A percentile compares a stretch with the other conserved stretches of the same genome.
Evolutionary conservation across 2,888 invertebrate genomes (phyloP).

Genomic region (Eilema depressum): DNA sequence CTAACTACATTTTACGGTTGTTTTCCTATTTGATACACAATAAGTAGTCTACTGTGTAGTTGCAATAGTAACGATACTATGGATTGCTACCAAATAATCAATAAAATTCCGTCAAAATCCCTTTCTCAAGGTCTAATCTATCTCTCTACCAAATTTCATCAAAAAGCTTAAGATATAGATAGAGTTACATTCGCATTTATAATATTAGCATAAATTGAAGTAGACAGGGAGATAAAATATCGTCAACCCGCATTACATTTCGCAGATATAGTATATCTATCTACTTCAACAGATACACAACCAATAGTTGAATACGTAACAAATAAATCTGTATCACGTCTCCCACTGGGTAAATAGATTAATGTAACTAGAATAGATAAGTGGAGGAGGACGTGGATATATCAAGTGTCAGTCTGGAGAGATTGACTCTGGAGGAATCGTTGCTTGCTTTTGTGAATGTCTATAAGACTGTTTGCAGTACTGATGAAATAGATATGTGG

Average conservation of each 20-base stretch:
- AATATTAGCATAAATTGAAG: no score
- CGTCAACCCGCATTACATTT: no score
- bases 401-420: constrained; percentile 31
- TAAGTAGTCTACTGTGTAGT: neutral
- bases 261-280: neutral
- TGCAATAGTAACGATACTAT: neutral
- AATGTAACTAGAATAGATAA: constrained; percentile 21
- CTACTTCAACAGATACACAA: neutral
- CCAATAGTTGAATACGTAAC: constrained; percentile 8
- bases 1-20: neutral
- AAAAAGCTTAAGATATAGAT: no score
- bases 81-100: neutral
- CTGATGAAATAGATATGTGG: constrained; percentile 4
- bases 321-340: constrained; percentile 11
- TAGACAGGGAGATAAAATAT: no score
- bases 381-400: constrained; percentile 26
- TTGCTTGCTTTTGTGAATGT: constrained; percentile 4
- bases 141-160: no score
- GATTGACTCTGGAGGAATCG: constrained; percentile 8
- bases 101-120: constrained; percentile 1
- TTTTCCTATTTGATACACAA: neutral
- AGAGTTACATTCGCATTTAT: no score
- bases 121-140: no score
- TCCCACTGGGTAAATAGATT: constrained; percentile 12
- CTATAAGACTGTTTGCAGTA: neutral